Evolutionary conservation across 2,888 invertebrate species (phyloP).

Genomic region (Micropterix aruncella): DNA sequence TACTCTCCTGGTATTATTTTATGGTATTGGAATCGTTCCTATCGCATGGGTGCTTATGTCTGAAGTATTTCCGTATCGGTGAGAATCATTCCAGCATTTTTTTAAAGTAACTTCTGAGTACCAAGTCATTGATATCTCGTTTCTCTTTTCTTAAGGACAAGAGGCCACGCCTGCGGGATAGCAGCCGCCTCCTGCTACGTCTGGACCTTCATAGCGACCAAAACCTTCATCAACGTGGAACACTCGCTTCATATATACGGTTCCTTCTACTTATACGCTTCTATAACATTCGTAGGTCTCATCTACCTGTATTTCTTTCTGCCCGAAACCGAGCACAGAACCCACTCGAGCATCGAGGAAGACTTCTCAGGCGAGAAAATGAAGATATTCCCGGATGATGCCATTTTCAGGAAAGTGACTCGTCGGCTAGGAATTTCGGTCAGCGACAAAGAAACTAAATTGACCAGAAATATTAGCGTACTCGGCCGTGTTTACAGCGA

Average conservation of each 20-base stretch:
- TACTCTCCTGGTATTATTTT: conserved; percentile 24
- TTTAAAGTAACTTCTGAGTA: conserved; percentile 1
- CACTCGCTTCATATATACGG: conserved; percentile 28
- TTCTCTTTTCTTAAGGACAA: conserved; percentile 36
- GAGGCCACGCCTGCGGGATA: conserved; percentile 36
- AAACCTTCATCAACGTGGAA: conserved; percentile 37
- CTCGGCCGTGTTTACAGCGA: neutral
- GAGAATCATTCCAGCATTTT: conserved; percentile 9
- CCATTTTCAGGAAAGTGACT: conserved; percentile 13
- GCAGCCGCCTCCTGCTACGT: conserved; percentile 39
- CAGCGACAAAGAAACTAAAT: neutral
- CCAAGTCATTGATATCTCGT: no score
- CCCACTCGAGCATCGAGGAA: conserved; percentile 34
- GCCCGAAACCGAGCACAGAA: conserved; percentile 41
- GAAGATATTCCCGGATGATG: conserved; percentile 22
- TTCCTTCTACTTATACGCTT: conserved; percentile 33
- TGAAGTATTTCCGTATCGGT: conserved; percentile 44
- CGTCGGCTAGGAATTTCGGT: neutral
- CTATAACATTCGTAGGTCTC: conserved; percentile 28
- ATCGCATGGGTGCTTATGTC: conserved; percentile 41
- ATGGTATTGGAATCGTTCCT: conserved; percentile 23
- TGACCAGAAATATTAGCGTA: neutral
- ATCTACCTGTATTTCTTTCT: conserved; percentile 35
- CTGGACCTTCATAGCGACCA: conserved; percentile 35
- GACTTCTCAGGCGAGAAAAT: conserved; percentile 24